Percentiles rank a stretch among this genome's conserved stretches.
Conservation (phyloP, 2,113 vertebrate genomes). For the Heterotis niloticus region DNA sequence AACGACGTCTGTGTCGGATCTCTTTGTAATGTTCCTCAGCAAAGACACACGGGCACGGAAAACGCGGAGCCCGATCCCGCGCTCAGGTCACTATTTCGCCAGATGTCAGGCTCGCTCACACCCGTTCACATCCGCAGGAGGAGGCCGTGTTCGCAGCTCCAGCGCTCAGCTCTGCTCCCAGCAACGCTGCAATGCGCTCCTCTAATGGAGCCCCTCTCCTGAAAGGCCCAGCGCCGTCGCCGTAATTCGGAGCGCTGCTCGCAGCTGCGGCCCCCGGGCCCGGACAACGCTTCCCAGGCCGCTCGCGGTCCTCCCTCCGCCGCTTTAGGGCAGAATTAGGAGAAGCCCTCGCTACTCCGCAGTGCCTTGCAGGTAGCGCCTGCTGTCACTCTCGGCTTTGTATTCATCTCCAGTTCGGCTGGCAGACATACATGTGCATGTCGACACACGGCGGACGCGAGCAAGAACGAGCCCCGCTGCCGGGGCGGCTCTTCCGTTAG, state of each 20-base stretch:
- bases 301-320: conserved; percentile 29
- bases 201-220: conserved; percentile 27
- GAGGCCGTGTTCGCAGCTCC: conserved; percentile 36
- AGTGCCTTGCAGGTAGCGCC: conserved; percentile 56
- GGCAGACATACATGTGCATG: conserved; percentile 57
- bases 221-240: conserved; percentile 53
- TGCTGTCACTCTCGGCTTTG: conserved; percentile 52
- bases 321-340: conserved; percentile 44
- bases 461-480: conserved; percentile 49
- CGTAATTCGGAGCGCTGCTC: conserved; percentile 56
- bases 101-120: conserved; percentile 57
- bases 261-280: conserved; percentile 55
- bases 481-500: conserved; percentile 53
- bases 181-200: conserved; percentile 43
- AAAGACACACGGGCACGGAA: conserved; percentile 34
- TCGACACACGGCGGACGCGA: conserved; percentile 50
- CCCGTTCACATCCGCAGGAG: conserved; percentile 45
- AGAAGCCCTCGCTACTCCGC: conserved; percentile 53
- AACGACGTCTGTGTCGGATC: conserved; percentile 21
- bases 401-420: conserved; percentile 44
- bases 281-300: conserved; percentile 43
- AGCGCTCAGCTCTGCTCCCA: conserved; percentile 44
- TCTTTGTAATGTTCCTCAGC: conserved; percentile 43
- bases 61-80: conserved; percentile 48
- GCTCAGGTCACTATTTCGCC: conserved; percentile 54